Evolutionary conservation across 2,797 vertebrate genomes (phyloP).

Genomic region (Notamacropus eugenii): DNA sequence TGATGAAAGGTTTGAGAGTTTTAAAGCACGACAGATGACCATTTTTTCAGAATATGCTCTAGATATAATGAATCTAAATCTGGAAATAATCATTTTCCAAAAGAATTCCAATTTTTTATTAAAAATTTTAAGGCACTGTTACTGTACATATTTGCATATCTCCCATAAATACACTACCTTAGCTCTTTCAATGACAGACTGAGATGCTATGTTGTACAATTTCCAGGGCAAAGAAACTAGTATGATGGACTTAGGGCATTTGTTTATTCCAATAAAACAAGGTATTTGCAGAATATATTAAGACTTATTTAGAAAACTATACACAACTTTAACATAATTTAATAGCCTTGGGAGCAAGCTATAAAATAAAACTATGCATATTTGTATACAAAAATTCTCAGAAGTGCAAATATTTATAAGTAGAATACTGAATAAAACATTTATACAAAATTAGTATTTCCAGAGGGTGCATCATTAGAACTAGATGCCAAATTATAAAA

Average conservation of each 20-base stretch:
- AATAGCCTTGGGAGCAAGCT: conserved; percentile 63
- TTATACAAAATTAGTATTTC: conserved; percentile 39
- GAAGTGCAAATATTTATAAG: conserved; percentile 79
- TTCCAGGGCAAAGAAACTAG: conserved; percentile 44
- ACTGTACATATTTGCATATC: conserved; percentile 8
- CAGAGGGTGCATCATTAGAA: conserved; percentile 67
- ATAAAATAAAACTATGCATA: conserved; percentile 72
- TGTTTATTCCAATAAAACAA: conserved; percentile 66
- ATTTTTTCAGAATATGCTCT: neutral
- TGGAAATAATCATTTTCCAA: conserved; percentile 19
- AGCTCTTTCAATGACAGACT: conserved; percentile 47
- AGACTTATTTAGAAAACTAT: conserved; percentile 79
- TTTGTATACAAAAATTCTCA: conserved; percentile 75
- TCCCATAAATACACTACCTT: neutral
- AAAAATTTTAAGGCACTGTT: conserved; percentile 21
- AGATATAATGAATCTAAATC: conserved; percentile 35
- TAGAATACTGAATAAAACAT: conserved; percentile 75
- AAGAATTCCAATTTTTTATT: conserved; percentile 14
- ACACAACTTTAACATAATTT: conserved; percentile 77
- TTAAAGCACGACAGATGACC: conserved; percentile 15
- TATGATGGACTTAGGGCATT: conserved; percentile 64
- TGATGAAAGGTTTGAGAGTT: neutral
- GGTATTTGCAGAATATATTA: conserved; percentile 51
- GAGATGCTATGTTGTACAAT: conserved; percentile 39
- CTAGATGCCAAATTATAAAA: conserved; percentile 64